A percentile compares a stretch with the other conserved stretches of the same genome.
These are phyloP conservation scores for Hydractinia echinata DNA, from an alignment of 30 jellyfish, hydroid and myxozoan species.

Conservation along the genomic window DNA sequence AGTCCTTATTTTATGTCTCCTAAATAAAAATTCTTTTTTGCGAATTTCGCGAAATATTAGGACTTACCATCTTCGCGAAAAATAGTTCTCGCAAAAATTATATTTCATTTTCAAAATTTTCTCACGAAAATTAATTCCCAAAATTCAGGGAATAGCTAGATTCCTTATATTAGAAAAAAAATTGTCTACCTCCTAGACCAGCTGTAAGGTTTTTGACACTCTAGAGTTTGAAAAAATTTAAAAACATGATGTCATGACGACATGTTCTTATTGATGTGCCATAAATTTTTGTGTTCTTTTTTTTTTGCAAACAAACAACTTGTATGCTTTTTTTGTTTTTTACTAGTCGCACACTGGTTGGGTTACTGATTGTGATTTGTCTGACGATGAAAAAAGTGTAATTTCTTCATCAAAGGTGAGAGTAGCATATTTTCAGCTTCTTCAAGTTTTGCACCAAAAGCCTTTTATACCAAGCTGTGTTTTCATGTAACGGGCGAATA, in stretches of 20 bases:
- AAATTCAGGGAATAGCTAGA: neutral
- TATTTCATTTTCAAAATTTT: too few species aligned
- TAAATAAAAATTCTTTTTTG: too few species aligned
- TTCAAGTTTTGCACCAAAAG: too few species aligned
- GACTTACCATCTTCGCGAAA: too few species aligned
- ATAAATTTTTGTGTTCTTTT: neutral
- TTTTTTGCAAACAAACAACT: neutral
- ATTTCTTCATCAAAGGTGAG: conserved; percentile 77
- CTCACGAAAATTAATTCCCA: too few species aligned
- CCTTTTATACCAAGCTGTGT: too few species aligned
- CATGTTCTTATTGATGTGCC: neutral
- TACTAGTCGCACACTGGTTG: conserved; percentile 90
- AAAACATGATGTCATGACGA: neutral
- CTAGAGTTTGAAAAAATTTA: neutral
- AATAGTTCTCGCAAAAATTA: too few species aligned
- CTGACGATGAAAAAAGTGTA: conserved; percentile 47
- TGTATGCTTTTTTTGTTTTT: neutral
- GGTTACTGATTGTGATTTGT: conserved; percentile 91
- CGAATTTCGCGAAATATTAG: too few species aligned
- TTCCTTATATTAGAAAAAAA: neutral
- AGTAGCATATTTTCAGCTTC: neutral
- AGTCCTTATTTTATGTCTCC: too few species aligned
- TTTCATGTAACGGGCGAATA: too few species aligned
- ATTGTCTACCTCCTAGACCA: too few species aligned
- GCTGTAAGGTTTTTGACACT: neutral